Evolutionary conservation across 2,888 invertebrate genomes (phyloP).

Genomic region (Formica aserva): DNA sequence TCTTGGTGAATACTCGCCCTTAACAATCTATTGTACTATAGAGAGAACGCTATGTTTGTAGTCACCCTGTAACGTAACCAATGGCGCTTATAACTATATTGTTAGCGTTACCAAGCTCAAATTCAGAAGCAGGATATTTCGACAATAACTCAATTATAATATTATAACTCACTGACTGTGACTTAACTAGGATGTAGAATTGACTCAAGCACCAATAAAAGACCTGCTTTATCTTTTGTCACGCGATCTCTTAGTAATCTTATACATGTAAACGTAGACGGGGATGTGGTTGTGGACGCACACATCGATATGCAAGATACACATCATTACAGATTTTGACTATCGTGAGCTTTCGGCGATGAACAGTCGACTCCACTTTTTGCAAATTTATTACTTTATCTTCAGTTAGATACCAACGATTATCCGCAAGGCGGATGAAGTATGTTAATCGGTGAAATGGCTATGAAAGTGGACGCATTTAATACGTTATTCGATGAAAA

Average conservation of each 20-base stretch:
- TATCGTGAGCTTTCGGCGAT: not conserved
- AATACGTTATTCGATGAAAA: constrained; percentile 51
- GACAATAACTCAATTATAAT: constrained; percentile 46
- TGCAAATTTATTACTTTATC: not conserved
- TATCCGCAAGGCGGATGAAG: not conserved
- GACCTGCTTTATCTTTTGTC: constrained; percentile 4
- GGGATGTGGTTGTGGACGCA: too few species aligned
- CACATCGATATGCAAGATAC: not conserved
- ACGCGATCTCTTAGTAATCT: constrained; percentile 1
- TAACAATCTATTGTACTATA: constrained; percentile 20
- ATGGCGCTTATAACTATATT: constrained; percentile 50
- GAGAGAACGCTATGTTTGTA: constrained; percentile 26
- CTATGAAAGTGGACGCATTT: constrained; percentile 45
- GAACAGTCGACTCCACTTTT: not conserved
- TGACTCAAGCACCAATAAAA: not conserved
- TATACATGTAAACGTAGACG: not conserved
- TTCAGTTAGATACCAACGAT: not conserved
- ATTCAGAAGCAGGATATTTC: constrained; percentile 36
- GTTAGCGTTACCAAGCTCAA: constrained; percentile 50
- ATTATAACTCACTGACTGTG: constrained; percentile 11
- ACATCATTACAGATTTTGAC: not conserved
- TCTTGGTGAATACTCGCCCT: constrained; percentile 27
- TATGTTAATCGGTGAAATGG: constrained; percentile 20
- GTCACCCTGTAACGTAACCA: constrained; percentile 18
- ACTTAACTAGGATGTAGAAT: constrained; percentile 21